These are phyloP conservation scores for Petrosia ficiformis DNA, from an alignment of 37 sponge, comb jelly and placozoan genomes.

Conservation along the genomic window DNA sequence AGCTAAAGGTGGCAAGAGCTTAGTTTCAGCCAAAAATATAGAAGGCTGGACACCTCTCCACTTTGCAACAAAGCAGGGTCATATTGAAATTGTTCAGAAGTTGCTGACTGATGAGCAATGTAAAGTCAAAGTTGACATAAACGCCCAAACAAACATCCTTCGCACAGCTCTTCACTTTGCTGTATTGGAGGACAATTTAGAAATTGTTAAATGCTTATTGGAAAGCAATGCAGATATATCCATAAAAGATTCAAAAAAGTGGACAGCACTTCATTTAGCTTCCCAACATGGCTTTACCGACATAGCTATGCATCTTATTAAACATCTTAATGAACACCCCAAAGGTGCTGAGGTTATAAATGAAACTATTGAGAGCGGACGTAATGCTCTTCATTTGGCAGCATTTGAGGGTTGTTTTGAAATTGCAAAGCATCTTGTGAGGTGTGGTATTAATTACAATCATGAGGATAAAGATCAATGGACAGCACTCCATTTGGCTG, in stretches of 20 bases:
- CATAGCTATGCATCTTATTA: constrained; percentile 45
- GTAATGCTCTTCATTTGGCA: constrained; percentile 70
- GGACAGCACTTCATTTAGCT: constrained; percentile 73
- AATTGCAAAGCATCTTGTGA: constrained; percentile 49
- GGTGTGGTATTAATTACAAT: constrained; percentile 25
- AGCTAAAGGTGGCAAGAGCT: not conserved
- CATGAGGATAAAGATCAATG: constrained; percentile 71
- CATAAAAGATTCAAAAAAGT: constrained; percentile 51
- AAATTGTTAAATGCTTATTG: no score
- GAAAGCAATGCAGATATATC: constrained; percentile 50
- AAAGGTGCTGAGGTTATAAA: no score
- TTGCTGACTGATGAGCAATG: no score
- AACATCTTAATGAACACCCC: constrained; percentile 34
- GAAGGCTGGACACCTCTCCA: constrained; percentile 84
- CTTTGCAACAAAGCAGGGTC: constrained; percentile 67
- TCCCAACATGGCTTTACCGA: constrained; percentile 60
- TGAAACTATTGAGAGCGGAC: constrained; percentile 52
- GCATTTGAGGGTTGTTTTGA: constrained; percentile 69
- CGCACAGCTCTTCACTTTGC: no score
- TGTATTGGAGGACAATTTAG: no score
- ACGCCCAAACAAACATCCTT: no score
- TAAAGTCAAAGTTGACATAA: no score
- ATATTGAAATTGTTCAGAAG: constrained; percentile 54
- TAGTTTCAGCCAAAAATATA: constrained; percentile 32
- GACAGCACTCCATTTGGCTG: constrained; percentile 74